Conservation (phyloP, 2,888 invertebrate genomes). For the Macropis europaea region DNA sequence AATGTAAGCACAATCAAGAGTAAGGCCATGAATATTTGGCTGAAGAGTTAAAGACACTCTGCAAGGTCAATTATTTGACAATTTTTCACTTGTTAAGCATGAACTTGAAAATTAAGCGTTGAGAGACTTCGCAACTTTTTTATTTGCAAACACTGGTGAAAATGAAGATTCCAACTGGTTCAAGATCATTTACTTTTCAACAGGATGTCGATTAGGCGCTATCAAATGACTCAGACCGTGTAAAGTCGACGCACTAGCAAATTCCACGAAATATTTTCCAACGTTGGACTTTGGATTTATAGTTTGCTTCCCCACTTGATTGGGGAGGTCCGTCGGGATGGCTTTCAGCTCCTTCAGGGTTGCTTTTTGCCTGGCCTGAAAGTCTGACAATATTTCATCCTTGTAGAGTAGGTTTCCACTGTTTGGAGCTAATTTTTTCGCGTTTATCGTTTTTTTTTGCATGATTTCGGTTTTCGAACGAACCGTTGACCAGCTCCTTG, state of each 20-base stretch:
- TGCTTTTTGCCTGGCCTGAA: conserved; percentile 16
- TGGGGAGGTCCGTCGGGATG: conserved; percentile 15
- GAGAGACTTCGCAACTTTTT: no score
- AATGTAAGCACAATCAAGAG: no score
- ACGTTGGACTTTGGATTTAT: conserved; percentile 55
- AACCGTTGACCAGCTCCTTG: no score
- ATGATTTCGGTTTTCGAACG: background rate
- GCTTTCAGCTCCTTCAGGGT: background rate
- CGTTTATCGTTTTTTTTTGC: background rate
- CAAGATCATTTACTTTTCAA: conserved; percentile 59
- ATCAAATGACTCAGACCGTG: conserved; percentile 71
- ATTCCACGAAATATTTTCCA: conserved; percentile 65
- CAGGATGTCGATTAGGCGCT: conserved; percentile 65
- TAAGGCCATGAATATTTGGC: no score
- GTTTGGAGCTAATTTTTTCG: background rate
- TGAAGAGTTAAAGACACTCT: no score
- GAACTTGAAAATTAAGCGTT: no score
- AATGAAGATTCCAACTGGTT: no score
- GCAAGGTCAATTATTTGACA: no score
- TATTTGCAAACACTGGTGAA: no score
- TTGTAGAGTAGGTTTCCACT: background rate
- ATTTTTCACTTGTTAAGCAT: no score
- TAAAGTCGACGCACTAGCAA: conserved; percentile 60
- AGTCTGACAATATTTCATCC: conserved; percentile 51
- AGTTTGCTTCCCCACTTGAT: conserved; percentile 61